Percentiles rank a stretch among this genome's conserved stretches.
These are phyloP conservation scores for Torymus auratus DNA, from an alignment of 2,888 invertebrate species.

Conservation along the genomic window DNA sequence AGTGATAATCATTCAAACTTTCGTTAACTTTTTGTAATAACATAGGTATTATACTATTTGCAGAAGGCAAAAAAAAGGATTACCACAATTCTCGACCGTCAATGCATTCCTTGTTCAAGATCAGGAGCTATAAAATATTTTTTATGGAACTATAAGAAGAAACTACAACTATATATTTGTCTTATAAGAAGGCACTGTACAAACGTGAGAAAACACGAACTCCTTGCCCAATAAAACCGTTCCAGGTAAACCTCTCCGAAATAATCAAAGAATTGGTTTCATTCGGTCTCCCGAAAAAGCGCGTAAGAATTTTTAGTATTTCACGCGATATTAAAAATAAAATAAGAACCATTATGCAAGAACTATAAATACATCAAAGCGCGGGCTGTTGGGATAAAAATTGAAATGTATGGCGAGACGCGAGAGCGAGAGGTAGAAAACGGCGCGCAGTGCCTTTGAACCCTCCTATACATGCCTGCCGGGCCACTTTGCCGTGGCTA, in stretches of 20 bases:
- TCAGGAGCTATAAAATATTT: too few relatives aligned
- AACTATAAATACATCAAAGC: conserved; percentile 38
- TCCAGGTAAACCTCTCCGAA: conserved; percentile 10
- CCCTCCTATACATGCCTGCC: conserved; percentile 11
- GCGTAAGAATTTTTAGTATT: conserved; percentile 43
- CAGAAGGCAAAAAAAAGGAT: too few relatives aligned
- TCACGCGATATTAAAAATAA: conserved; percentile 46
- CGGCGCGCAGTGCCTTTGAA: conserved; percentile 42
- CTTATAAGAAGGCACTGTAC: too few relatives aligned
- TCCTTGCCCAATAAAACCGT: not conserved
- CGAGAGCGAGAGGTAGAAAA: not conserved
- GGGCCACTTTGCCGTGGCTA: conserved; percentile 56
- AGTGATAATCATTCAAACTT: too few relatives aligned
- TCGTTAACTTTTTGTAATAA: too few relatives aligned
- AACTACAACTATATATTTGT: too few relatives aligned
- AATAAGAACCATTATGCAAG: conserved; percentile 12
- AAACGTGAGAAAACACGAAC: not conserved
- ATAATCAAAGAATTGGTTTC: conserved; percentile 21
- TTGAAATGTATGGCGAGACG: conserved; percentile 35
- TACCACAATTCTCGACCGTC: too few relatives aligned
- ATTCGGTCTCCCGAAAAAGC: not conserved
- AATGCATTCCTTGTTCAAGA: too few relatives aligned
- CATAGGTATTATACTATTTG: too few relatives aligned
- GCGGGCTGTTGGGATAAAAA: conserved; percentile 30
- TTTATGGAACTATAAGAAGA: too few relatives aligned